Base-by-base conservation (phyloP, 2,888 invertebrate species). In the Trimorus sp. region DNA sequence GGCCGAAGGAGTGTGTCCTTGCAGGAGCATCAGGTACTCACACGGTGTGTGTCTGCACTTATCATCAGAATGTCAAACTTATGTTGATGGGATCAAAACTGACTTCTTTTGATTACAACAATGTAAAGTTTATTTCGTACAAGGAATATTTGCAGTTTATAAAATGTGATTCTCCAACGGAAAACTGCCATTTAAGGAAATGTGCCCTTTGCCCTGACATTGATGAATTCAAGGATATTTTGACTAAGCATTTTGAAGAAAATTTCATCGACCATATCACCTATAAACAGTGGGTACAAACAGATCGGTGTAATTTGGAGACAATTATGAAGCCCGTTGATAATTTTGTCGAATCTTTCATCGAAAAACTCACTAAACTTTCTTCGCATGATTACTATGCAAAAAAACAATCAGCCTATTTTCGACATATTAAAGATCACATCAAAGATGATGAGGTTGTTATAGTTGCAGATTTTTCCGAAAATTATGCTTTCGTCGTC, bases 31-130 rank as follows among this genome's bases (percentile, higher is more conserved):
- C 65, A 16, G 80, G 82, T 16, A 83, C 76, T 11, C 82, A 83
- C 59, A 60, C 71, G 5, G 83, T 84, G 12, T 80, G 83, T 51
- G 83, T 80, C 16, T 83, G 68, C 12, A 78, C 71, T 26, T 26
- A 26, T 26, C 26, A 26, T 26, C 26, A 26, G 4, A 26, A 26
- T 26, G 26, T 26, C 26, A 26, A 26, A 26, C 26, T 26, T 26
- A 26, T 26, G 26, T 26, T 26, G 26, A 26, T 26, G 26, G 26
- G 26, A 26, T 26, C 26, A 26, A 26, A 4, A 26, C 26, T 26
- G 1, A 26, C 26, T 26, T 26, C 26, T 26, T 4, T 26, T 4
- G 4, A 26, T 26, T 26, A 26, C 26, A 26, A 26, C 26, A 26
- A 26, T 26, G 1, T 12, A 45, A 45, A 45, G 26, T 26, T 26